Conservation (phyloP, 2,797 vertebrate genomes). For the Poeciliopsis gracilis region DNA sequence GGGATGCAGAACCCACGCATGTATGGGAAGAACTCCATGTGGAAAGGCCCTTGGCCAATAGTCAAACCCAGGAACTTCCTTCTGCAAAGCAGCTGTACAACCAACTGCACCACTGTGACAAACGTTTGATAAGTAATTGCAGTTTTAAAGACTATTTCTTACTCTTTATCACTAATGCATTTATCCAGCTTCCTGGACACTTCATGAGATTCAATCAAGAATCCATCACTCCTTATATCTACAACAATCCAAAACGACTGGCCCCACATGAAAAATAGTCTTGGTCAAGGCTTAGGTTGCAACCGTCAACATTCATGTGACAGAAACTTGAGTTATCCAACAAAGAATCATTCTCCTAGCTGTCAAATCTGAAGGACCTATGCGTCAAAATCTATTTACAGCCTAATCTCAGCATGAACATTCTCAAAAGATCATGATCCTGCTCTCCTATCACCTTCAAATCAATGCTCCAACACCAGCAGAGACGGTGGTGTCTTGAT, state of each 20-base stretch:
- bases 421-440: neutral
- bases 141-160: neutral
- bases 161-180: neutral
- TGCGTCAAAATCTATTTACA: neutral
- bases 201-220: neutral
- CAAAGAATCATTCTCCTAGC: neutral
- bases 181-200: neutral
- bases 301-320: neutral
- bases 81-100: neutral
- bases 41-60: neutral
- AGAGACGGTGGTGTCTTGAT: constrained; percentile 23
- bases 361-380: neutral
- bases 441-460: neutral
- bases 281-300: neutral
- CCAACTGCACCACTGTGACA: neutral
- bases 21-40: neutral
- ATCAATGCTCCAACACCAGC: constrained; percentile 12
- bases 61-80: neutral
- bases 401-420: neutral
- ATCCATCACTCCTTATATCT: neutral
- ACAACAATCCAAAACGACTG: neutral
- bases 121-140: neutral
- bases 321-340: neutral
- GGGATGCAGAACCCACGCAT: neutral
- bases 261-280: neutral